Conservation (phyloP, 2,113 vertebrate genomes). For the Crocuta crocuta region DNA sequence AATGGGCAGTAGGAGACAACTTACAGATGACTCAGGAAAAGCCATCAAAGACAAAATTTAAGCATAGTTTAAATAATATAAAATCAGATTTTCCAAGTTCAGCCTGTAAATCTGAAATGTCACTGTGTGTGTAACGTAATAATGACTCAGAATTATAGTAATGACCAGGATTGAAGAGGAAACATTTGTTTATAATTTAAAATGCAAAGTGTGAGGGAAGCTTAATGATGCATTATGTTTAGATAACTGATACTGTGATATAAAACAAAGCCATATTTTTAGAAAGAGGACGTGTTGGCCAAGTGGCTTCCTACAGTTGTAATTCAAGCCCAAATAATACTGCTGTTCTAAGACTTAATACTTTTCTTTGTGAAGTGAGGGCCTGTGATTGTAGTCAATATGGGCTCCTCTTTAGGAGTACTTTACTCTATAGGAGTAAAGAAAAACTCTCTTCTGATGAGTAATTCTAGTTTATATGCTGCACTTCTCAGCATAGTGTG, state of each 20-base stretch:
- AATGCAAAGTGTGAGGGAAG: background rate
- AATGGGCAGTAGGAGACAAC: background rate
- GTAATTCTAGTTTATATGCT: background rate
- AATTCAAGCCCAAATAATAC: background rate
- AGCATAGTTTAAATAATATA: background rate
- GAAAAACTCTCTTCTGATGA: background rate
- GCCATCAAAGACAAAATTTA: background rate
- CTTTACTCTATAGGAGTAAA: background rate
- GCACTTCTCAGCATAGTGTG: background rate
- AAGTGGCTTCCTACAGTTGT: background rate
- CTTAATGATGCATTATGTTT: background rate
- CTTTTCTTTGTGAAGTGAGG: background rate
- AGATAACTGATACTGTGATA: background rate
- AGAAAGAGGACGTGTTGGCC: background rate
- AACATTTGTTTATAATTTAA: constrained; percentile 27
- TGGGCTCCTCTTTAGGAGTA: background rate
- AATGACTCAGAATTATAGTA: background rate
- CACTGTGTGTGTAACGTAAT: background rate
- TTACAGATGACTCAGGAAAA: background rate
- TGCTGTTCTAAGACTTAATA: background rate
- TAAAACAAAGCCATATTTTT: background rate
- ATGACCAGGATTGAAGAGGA: background rate
- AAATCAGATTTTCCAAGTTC: background rate
- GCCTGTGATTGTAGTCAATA: background rate
- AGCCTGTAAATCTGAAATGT: background rate